Conservation (phyloP, 2,797 vertebrate species). For the Columba guinea region DNA sequence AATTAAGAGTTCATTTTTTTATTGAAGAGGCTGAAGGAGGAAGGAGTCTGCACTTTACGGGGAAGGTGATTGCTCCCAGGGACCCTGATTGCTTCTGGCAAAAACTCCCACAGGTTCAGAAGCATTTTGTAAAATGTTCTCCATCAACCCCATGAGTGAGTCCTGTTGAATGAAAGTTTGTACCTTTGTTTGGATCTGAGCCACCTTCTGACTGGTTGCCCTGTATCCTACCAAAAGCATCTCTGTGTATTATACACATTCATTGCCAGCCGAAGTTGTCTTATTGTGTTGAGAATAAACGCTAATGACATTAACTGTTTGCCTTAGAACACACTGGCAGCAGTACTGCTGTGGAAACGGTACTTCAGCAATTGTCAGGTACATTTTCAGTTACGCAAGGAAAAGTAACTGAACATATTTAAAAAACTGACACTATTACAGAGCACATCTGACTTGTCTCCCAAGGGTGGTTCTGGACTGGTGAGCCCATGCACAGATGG, state of each 20-base stretch:
- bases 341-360: not conserved
- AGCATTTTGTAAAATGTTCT: not conserved
- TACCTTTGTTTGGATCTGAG: not conserved
- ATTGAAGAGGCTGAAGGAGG: not conserved
- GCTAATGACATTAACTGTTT: not conserved
- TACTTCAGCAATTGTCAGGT: not conserved
- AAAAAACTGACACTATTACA: not conserved
- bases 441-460: not conserved
- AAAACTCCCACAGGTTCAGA: not conserved
- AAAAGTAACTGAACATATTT: not conserved
- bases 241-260: not conserved
- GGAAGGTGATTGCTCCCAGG: not conserved
- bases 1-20: not conserved
- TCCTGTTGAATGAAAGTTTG: not conserved
- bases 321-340: not conserved
- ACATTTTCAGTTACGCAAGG: not conserved
- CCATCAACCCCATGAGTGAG: not conserved
- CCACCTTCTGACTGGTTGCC: not conserved
- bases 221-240: not conserved
- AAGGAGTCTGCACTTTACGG: accelerated
- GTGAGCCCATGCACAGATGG: accelerated
- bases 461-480: not conserved
- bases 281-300: not conserved
- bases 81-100: not conserved
- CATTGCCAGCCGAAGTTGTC: not conserved